Percentiles rank a stretch among this genome's conserved stretches.
Conservation (phyloP, 2,888 invertebrate genomes). For the Norana najaformis region DNA sequence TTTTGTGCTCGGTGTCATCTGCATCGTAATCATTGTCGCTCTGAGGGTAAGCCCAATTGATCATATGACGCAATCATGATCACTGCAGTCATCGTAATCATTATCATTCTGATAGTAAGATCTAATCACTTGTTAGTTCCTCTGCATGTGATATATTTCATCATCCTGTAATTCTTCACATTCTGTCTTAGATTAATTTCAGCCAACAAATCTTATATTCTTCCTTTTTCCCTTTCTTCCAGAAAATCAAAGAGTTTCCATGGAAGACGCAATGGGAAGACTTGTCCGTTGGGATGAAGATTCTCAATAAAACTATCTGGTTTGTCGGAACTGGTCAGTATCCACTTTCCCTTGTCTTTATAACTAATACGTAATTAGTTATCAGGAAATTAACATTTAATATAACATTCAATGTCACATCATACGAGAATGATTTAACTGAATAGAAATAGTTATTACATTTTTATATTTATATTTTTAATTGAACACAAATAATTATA, state of each 20-base stretch:
- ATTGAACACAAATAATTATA: neutral
- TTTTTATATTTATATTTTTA: neutral
- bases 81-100: too few species aligned
- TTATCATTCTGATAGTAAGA: too few species aligned
- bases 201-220: neutral
- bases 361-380: too few species aligned
- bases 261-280: constrained; percentile 24
- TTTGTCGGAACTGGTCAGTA: constrained; percentile 35
- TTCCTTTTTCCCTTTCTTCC: neutral
- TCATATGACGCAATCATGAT: too few species aligned
- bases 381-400: too few species aligned
- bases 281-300: neutral
- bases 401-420: too few species aligned
- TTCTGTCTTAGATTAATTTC: too few species aligned
- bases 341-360: neutral
- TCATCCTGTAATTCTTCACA: too few species aligned
- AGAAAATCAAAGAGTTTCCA: constrained; percentile 33
- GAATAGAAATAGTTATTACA: neutral
- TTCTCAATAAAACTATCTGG: constrained; percentile 33
- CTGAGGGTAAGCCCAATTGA: constrained; percentile 41
- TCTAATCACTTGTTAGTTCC: too few species aligned
- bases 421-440: too few species aligned
- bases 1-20: constrained; percentile 41
- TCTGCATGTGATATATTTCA: too few species aligned
- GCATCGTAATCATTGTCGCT: constrained; percentile 41